Base-by-base conservation (phyloP, 2,888 invertebrate genomes). In the Polymixis flavicincta region DNA sequence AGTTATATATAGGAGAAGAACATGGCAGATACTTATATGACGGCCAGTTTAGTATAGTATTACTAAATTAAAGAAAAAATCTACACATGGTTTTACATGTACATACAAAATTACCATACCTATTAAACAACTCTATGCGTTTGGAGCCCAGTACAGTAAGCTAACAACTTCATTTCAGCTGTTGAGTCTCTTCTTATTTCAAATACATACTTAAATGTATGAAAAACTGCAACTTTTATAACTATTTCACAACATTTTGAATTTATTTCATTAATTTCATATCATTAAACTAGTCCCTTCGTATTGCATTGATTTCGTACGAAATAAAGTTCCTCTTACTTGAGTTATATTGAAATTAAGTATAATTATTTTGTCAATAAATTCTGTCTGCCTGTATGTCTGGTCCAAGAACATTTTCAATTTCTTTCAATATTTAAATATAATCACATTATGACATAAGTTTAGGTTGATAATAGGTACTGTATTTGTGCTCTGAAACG, bases 41-140 rank as follows among this genome's bases (percentile, higher is more conserved):
- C 96, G 97, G 97, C 97, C 97, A 97, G 97, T 97, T 97, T 97
- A 97, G 97, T 94, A 96, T 97, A 97, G 97, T 97, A 97, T 97
- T 97, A 97, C 97, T 97, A 97, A 97, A 96, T 96, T 95, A 94
- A 96, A 92, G 87, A 94, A 93, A 76, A 82, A 93, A 95, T 94
- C 95, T 94, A 96, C 95, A 95, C 96, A 96, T 96, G 96, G 96
- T 96, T 96, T 96, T 96, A 96, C 96, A 96, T 96, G 96, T 96
- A 96, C 93, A 96, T 91, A 92, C 91, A 91, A 94, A 93, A 93
- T 93, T 87, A 93, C 92, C 91, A 92, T 92, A 92, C 86, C 87
- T 89, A 91, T 88, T 88, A 87, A 86, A 87, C 86, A 88, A 89
- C 90, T 83, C 85, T 85, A 85, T 74, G 83, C 89, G 91, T 91